phyloP scores from a whole-genome alignment of 1,140 invertebrate genomes.

The Galleria mellonella region DNA sequence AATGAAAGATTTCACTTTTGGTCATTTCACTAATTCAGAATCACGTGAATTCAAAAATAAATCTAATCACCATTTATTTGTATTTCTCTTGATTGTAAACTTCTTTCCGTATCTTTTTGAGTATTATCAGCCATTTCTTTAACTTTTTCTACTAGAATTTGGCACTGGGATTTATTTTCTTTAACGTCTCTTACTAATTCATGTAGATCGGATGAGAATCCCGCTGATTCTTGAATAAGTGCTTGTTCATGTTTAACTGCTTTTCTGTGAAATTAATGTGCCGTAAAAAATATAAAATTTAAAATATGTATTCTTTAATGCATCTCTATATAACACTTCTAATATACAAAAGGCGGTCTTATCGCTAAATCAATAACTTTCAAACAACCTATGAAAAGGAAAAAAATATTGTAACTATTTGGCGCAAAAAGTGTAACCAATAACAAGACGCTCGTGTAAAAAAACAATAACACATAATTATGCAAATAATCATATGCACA shows the following conservation, averaged over 20 bases:
- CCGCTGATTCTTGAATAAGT: constrained; percentile 50
- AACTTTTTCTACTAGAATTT: constrained; percentile 39
- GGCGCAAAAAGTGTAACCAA: no score
- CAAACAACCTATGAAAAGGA: no score
- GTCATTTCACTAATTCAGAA: no score
- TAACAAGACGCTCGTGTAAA: background rate
- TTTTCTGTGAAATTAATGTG: constrained; percentile 34
- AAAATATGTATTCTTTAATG: background rate
- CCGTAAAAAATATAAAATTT: no score
- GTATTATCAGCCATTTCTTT: constrained; percentile 31
- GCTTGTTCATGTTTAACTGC: constrained; percentile 60
- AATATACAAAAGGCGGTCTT: no score
- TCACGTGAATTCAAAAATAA: background rate
- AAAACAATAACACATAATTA: background rate
- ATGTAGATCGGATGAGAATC: constrained; percentile 46
- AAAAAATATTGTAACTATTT: no score
- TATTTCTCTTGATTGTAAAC: constrained; percentile 43
- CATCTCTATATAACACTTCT: no score
- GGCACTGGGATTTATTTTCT: constrained; percentile 39
- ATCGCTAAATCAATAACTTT: no score
- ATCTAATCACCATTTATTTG: constrained; percentile 40
- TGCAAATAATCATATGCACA: no score
- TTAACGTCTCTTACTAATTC: constrained; percentile 41
- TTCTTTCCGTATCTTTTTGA: constrained; percentile 32
- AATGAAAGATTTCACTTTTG: no score